phyloP scores from a whole-genome alignment of 1,140 invertebrate genomes.

The Macrostomum lignano region DNA sequence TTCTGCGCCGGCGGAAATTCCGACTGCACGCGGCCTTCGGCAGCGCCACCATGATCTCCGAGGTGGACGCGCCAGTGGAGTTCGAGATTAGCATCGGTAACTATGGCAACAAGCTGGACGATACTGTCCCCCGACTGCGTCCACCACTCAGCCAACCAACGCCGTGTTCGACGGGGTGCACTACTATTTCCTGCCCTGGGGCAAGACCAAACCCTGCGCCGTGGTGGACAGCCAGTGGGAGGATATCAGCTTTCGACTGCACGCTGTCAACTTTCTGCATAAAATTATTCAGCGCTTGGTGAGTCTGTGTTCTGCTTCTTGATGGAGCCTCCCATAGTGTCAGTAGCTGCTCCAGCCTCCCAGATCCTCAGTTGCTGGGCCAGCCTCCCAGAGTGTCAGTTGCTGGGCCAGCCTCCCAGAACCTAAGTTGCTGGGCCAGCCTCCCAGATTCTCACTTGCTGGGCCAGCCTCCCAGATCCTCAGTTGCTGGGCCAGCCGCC shows the following conservation, averaged over 20 bases:
- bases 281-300: constrained; percentile 20
- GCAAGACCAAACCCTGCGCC: constrained; percentile 27
- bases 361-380: too few relatives aligned
- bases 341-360: too few relatives aligned
- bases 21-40: constrained; percentile 27
- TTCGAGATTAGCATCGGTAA: constrained; percentile 31
- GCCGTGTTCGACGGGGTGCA: constrained; percentile 32
- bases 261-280: constrained; percentile 26
- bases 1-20: constrained; percentile 23
- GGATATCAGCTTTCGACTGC: constrained; percentile 28
- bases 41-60: constrained; percentile 27
- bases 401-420: too few relatives aligned
- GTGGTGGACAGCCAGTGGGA: constrained; percentile 29
- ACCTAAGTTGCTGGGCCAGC: too few relatives aligned
- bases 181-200: constrained; percentile 32
- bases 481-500: too few relatives aligned
- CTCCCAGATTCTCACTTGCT: too few relatives aligned
- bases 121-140: constrained; percentile 24
- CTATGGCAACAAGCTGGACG: constrained; percentile 30
- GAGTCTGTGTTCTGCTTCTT: constrained; percentile 8
- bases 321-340: too few relatives aligned
- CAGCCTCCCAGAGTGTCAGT: too few relatives aligned
- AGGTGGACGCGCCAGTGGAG: constrained; percentile 25
- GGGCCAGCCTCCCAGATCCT: too few relatives aligned
- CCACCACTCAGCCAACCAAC: constrained; percentile 30